These are phyloP conservation scores for Myotis findleyi DNA, from an alignment of 2,797 vertebrate species.

Conservation along the genomic window DNA sequence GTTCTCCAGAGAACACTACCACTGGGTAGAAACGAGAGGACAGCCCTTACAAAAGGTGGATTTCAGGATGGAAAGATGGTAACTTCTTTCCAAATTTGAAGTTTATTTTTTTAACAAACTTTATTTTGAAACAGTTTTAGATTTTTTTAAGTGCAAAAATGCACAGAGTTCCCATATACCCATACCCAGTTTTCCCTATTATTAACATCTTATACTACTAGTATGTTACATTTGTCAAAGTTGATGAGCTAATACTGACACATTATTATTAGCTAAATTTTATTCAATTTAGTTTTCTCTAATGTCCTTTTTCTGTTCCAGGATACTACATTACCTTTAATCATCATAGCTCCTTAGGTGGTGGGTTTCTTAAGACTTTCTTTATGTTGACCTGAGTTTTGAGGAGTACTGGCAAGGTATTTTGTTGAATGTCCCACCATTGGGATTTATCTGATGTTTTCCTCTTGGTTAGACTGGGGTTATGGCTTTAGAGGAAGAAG, in stretches of 20 bases:
- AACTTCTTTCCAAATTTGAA: constrained; percentile 27
- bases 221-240: background rate
- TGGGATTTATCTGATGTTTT: background rate
- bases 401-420: background rate
- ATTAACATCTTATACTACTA: background rate
- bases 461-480: background rate
- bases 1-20: background rate
- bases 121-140: constrained; percentile 31
- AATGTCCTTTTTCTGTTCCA: background rate
- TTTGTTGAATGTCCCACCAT: background rate
- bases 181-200: background rate
- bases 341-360: background rate
- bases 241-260: background rate
- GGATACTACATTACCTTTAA: background rate
- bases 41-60: background rate
- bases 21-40: background rate
- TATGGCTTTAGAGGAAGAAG: background rate
- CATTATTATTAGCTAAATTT: background rate
- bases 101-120: background rate
- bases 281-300: background rate
- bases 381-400: background rate
- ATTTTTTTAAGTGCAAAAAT: background rate
- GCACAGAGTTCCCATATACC: background rate
- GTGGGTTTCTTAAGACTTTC: background rate
- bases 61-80: constrained; percentile 17